Evolutionary conservation across 2,113 vertebrate genomes (phyloP).

Genomic region (Trichechus manatus): DNA sequence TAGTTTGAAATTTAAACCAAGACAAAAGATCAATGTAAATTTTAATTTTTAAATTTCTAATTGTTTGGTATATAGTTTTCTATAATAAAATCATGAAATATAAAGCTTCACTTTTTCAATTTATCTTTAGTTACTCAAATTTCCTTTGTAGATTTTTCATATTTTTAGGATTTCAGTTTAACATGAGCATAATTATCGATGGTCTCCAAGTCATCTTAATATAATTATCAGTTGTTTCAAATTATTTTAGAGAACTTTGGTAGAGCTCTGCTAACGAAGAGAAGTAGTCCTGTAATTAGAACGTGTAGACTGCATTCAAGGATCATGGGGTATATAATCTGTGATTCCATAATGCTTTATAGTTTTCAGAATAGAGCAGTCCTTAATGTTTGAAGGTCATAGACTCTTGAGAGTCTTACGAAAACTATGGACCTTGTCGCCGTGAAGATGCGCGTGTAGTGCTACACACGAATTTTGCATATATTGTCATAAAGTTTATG

Average conservation of each 20-base stretch:
- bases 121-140: background rate
- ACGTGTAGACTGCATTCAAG: background rate
- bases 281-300: background rate
- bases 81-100: slow-evolving; percentile 42
- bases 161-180: slow-evolving; percentile 48
- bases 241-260: slow-evolving; percentile 17
- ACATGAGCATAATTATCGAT: background rate
- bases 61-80: slow-evolving; percentile 5
- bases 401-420: background rate
- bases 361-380: background rate
- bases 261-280: slow-evolving; percentile 20
- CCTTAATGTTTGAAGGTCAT: background rate
- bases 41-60: slow-evolving; percentile 28
- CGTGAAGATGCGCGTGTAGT: background rate
- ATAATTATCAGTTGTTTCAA: slow-evolving; percentile 34
- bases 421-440: background rate
- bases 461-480: background rate
- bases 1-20: slow-evolving; percentile 9
- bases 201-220: background rate
- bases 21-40: background rate
- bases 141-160: background rate
- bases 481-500: background rate
- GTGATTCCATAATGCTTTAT: background rate
- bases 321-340: background rate
- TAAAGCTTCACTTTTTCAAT: slow-evolving; percentile 1